A percentile compares a stretch with the other conserved stretches of the same genome.
Evolutionary conservation across 2,113 vertebrate genomes (phyloP).

Genomic region (Alethe diademata): DNA sequence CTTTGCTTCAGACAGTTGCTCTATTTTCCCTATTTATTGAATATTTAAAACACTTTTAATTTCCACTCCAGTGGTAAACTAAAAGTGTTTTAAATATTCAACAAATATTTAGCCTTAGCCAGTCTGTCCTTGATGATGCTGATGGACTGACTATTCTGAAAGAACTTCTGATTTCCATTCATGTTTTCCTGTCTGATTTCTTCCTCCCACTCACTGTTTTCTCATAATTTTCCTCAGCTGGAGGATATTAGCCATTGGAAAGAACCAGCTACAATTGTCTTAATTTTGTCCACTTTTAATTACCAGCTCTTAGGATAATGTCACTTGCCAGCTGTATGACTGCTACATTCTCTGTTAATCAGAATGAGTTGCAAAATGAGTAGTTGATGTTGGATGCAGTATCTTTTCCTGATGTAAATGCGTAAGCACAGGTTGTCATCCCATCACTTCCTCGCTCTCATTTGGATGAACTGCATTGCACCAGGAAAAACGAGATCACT

Average conservation of each 20-base stretch:
- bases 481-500: not conserved
- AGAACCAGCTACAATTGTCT: constrained; percentile 43
- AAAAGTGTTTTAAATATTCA: too few relatives aligned
- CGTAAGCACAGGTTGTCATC: not conserved
- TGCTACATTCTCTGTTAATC: not conserved
- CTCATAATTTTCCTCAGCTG: constrained; percentile 63
- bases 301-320: constrained; percentile 33
- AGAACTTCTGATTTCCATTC: constrained; percentile 65
- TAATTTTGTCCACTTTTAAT: constrained; percentile 61
- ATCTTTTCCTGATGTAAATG: constrained; percentile 14
- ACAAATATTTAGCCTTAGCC: not conserved
- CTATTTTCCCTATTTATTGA: not conserved
- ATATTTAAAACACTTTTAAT: not conserved
- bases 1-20: not conserved
- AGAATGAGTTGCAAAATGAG: constrained; percentile 2
- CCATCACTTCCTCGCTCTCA: not conserved
- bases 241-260: constrained; percentile 51
- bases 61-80: not conserved
- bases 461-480: not conserved
- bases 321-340: constrained; percentile 41
- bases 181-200: constrained; percentile 43
- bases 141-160: constrained; percentile 49
- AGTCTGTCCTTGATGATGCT: constrained; percentile 29
- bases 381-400: not conserved
- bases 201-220: constrained; percentile 54